phyloP scores from a whole-genome alignment of 1,140 invertebrate genomes.

The Calliphora vicina region DNA sequence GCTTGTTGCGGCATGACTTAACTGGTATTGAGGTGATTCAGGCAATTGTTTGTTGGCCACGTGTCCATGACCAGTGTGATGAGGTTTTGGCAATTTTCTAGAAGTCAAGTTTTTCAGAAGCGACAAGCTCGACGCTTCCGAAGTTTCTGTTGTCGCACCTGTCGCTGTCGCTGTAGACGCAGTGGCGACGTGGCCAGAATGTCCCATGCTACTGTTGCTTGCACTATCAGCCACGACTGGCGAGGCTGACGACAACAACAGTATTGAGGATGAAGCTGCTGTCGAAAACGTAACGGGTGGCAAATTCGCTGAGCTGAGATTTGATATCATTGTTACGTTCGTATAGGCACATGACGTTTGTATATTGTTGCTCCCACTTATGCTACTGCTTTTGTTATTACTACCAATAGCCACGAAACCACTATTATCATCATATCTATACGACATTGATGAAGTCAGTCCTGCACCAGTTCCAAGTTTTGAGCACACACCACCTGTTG shows the following conservation, averaged over 20 bases:
- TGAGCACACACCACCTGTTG: not conserved
- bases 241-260: not conserved
- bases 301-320: not conserved
- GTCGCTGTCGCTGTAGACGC: not conserved
- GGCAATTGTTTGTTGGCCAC: not conserved
- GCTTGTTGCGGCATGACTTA: not conserved
- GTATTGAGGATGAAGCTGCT: slow-evolving; percentile 17
- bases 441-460: not conserved
- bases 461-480: not conserved
- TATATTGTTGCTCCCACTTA: slow-evolving; percentile 29
- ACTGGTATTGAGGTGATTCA: not conserved
- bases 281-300: slow-evolving; percentile 7
- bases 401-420: not conserved
- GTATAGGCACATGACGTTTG: slow-evolving; percentile 36
- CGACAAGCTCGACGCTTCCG: not conserved
- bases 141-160: slow-evolving; percentile 34
- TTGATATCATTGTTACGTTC: too few relatives aligned
- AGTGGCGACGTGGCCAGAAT: not conserved
- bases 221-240: not conserved
- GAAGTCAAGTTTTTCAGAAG: slow-evolving; percentile 29
- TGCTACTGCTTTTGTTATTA: not conserved
- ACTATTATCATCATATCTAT: not conserved
- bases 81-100: slow-evolving; percentile 61
- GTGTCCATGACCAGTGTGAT: slow-evolving; percentile 45
- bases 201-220: not conserved